A percentile compares a stretch with the other conserved stretches of the same genome.
These are phyloP conservation scores for Lethenteron reissneri DNA, from an alignment of 2,113 vertebrate genomes.

Conservation along the genomic window DNA sequence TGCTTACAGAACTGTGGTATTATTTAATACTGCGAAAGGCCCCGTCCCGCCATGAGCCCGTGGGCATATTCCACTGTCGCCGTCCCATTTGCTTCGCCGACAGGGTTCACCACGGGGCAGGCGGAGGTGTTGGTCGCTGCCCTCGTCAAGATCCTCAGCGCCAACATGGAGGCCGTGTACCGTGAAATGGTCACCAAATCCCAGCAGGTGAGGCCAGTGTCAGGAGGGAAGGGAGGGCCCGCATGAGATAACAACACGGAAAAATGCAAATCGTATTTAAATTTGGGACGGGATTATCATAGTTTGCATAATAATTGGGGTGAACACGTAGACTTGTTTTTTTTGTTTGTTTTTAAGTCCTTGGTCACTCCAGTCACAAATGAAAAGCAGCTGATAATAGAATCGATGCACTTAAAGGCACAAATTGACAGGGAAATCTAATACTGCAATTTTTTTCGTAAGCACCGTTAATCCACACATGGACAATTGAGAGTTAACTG, in stretches of 20 bases:
- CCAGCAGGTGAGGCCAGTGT: conserved; percentile 45
- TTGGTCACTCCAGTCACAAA: too few species aligned
- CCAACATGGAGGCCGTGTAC: conserved; percentile 56
- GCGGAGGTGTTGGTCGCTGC: conserved; percentile 52
- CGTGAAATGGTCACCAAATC: conserved; percentile 77
- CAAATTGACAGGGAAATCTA: too few species aligned
- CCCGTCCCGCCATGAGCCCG: background rate
- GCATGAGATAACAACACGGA: too few species aligned
- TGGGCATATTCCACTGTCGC: background rate
- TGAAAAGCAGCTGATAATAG: too few species aligned
- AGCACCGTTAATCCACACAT: too few species aligned
- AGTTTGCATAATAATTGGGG: too few species aligned
- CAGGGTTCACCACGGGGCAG: conserved; percentile 55
- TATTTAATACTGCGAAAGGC: background rate
- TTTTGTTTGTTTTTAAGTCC: background rate
- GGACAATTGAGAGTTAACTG: too few species aligned
- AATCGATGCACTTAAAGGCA: too few species aligned
- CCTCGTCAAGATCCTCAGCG: conserved; percentile 42
- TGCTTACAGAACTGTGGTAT: background rate
- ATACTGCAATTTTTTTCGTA: too few species aligned
- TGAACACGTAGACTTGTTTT: background rate
- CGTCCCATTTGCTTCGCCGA: conserved; percentile 12
- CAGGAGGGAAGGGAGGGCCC: too few species aligned
- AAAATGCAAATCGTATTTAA: too few species aligned
- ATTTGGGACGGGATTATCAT: too few species aligned